phyloP scores from a whole-genome alignment of 1,140 invertebrate genomes.

The Phymastichus coffea region DNA sequence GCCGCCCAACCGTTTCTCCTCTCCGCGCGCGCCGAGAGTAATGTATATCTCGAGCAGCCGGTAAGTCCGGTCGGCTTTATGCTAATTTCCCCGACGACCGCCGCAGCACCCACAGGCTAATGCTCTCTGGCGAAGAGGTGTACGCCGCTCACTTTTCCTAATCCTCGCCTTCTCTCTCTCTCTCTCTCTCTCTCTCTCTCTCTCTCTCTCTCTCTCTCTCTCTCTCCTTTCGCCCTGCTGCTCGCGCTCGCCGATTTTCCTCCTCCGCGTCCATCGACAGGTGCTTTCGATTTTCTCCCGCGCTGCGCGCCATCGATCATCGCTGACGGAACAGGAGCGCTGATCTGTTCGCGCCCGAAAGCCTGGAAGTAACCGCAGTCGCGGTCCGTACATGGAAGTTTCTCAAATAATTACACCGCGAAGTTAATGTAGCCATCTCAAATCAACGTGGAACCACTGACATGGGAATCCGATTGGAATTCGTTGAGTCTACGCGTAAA shows the following conservation, averaged over 20 bases:
- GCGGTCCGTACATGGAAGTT: too few relatives aligned
- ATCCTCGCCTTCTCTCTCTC: not conserved
- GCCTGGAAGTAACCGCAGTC: too few relatives aligned
- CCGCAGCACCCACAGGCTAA: slow-evolving; percentile 8
- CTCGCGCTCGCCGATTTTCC: slow-evolving; percentile 18
- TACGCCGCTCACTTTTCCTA: slow-evolving; percentile 23
- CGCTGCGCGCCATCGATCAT: slow-evolving; percentile 3
- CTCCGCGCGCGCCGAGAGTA: too few relatives aligned
- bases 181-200: not conserved
- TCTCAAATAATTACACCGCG: too few relatives aligned
- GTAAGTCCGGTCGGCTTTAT: slow-evolving; percentile 25
- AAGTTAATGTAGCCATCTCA: too few relatives aligned
- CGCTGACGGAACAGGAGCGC: not conserved
- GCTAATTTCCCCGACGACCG: slow-evolving; percentile 26
- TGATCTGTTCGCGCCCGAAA: too few relatives aligned
- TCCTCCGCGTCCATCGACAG: slow-evolving; percentile 7
- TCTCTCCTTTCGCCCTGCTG: not conserved
- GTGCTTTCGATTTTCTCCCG: slow-evolving; percentile 29
- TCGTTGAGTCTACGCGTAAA: too few relatives aligned
- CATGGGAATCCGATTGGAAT: too few relatives aligned
- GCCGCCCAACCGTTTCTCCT: not conserved
- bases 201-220: not conserved
- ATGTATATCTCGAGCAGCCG: slow-evolving; percentile 6
- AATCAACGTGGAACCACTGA: too few relatives aligned
- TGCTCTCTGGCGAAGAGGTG: too few relatives aligned